Percentiles rank a stretch among this genome's conserved stretches.
Conservation (phyloP, 2,797 vertebrate genomes). For the Siniperca scherzeri region DNA sequence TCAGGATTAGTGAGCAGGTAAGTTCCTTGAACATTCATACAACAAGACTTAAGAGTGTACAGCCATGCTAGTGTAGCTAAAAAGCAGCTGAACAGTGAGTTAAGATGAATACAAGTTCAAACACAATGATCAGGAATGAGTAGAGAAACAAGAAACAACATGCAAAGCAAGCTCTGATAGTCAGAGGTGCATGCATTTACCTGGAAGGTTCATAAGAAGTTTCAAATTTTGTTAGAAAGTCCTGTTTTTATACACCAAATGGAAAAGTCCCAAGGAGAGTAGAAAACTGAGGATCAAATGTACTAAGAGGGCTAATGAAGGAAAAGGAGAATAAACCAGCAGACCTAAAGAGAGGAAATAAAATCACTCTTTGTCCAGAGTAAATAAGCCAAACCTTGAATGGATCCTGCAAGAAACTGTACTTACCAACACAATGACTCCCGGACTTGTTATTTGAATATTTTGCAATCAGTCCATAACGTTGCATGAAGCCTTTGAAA, state of each 20-base stretch:
- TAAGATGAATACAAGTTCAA: slow-evolving; percentile 4
- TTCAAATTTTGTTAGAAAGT: slow-evolving; percentile 64
- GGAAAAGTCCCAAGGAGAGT: slow-evolving; percentile 66
- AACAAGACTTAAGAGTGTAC: not conserved
- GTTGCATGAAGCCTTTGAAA: slow-evolving; percentile 89
- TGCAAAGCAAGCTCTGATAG: slow-evolving; percentile 40
- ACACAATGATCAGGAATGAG: not conserved
- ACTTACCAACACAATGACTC: slow-evolving; percentile 76
- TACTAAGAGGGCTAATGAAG: slow-evolving; percentile 59
- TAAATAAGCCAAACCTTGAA: slow-evolving; percentile 30
- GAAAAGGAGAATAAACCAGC: slow-evolving; percentile 63
- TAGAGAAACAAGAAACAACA: slow-evolving; percentile 26
- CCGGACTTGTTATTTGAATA: slow-evolving; percentile 43
- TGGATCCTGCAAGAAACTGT: not conserved
- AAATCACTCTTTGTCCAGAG: slow-evolving; percentile 45
- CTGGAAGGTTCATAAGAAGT: slow-evolving; percentile 67
- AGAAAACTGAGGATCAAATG: slow-evolving; percentile 53
- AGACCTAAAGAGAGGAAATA: slow-evolving; percentile 65
- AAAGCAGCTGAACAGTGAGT: slow-evolving; percentile 12
- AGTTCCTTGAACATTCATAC: not conserved
- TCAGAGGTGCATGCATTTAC: slow-evolving; percentile 75
- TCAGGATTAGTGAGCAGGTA: slow-evolving; percentile 24
- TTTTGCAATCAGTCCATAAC: slow-evolving; percentile 88
- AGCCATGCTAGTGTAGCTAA: not conserved
- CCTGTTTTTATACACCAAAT: slow-evolving; percentile 56